Conservation (phyloP, 1,140 invertebrate genomes). For the Apis laboriosa region DNA sequence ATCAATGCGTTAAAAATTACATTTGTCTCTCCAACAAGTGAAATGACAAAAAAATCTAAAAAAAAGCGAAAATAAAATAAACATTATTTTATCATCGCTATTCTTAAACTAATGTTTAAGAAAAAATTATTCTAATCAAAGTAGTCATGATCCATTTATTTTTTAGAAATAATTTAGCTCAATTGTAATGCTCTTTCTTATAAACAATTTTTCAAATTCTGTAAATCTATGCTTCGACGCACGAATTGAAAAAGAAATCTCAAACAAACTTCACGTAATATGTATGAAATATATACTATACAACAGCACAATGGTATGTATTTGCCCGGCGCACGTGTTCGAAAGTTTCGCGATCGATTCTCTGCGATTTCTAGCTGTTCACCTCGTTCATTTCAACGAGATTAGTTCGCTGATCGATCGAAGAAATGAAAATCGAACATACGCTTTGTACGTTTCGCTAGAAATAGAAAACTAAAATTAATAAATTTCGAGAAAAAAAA, state of each 20-base stretch:
- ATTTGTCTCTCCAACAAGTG: not conserved
- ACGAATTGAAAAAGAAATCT: not conserved
- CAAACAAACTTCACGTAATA: not conserved
- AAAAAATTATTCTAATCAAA: not conserved
- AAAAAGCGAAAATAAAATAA: not conserved
- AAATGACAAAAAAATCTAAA: not conserved
- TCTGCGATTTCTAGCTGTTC: conserved; percentile 2
- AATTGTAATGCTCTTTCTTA: not conserved
- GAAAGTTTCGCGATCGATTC: conserved; percentile 2
- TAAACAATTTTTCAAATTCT: not conserved
- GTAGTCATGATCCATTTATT: not conserved
- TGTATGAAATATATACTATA: too few relatives aligned
- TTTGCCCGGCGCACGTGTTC: not conserved
- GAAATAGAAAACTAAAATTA: conserved; percentile 26
- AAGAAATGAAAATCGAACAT: conserved; percentile 7
- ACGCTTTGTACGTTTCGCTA: conserved; percentile 33
- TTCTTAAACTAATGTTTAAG: not conserved
- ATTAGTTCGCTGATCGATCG: not conserved
- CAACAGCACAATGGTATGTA: not conserved
- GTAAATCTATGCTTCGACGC: conserved; percentile 4
- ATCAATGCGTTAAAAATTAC: not conserved
- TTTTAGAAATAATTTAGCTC: conserved; percentile 15
- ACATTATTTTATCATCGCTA: conserved; percentile 25
- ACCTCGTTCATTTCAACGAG: not conserved
- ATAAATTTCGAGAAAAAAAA: conserved; percentile 32